These are phyloP conservation scores for Temnothorax nylanderi DNA, from an alignment of 1,140 invertebrate species.

Conservation along the genomic window DNA sequence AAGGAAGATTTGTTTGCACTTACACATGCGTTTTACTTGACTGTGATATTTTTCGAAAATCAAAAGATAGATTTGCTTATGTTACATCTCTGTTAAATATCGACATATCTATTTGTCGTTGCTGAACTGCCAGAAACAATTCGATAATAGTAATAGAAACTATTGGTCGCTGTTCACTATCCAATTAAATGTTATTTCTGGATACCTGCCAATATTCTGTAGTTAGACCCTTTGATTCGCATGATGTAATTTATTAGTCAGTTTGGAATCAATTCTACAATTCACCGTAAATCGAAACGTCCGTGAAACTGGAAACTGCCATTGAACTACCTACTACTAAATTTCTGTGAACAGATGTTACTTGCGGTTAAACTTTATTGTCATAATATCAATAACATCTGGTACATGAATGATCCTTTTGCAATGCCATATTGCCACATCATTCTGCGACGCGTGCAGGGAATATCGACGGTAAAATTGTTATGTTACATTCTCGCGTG, in stretches of 20 bases:
- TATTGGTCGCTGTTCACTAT: neutral
- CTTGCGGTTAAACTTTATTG: constrained; percentile 45
- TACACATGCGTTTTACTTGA: neutral
- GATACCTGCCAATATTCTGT: neutral
- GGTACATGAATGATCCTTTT: constrained; percentile 26
- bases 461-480: constrained; percentile 31
- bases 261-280: constrained; percentile 24
- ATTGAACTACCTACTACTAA: neutral
- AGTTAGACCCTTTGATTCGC: constrained; percentile 6
- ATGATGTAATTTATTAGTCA: constrained; percentile 26
- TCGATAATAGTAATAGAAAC: neutral
- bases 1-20: neutral
- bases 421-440: neutral
- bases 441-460: neutral
- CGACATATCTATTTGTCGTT: neutral
- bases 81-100: neutral
- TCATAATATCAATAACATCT: constrained; percentile 50
- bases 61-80: neutral
- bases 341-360: constrained; percentile 49
- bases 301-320: neutral
- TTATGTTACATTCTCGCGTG: neutral
- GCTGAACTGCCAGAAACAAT: neutral
- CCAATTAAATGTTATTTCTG: constrained; percentile 46
- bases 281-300: constrained; percentile 19
- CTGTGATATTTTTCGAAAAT: neutral